Evolutionary conservation across 2,797 vertebrate species (phyloP), one percentile per base, ranked within the genome.

Genomic region (Morus bassanus): DNA sequence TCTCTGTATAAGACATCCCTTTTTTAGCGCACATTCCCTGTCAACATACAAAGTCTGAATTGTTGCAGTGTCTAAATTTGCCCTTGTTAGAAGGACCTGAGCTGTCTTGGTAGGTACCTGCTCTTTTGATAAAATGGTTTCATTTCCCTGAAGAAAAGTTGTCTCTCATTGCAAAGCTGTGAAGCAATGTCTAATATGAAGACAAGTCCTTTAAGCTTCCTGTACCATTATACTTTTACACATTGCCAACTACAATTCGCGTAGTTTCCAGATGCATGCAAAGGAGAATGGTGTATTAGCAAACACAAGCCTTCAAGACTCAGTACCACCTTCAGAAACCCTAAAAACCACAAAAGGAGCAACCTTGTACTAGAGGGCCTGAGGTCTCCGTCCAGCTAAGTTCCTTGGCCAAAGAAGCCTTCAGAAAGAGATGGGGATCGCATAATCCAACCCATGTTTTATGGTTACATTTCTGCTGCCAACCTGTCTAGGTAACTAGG

Each of bases 81-180:
- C 27, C 60, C 57, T 10, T 61, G 17, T n/a, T 43, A 30, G 67
- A 67, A 45, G n/a, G 39, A 28, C 46, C 59, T 24, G 53, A 60
- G 65, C 28, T 54, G 19, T 11, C 2, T 2, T 10, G 22, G 48
- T 30, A 35, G 60, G 46, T 33, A 28, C 31, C 24, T 24, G n/a
- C 31, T 80, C 51, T 65, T 92, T 21, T 9, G 31, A 51, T 23
- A 16, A 60, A 60, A n/a, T 0, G 4, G 17, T 19, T 88, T 35
- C 2, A 13, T 43, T 72, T 30, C 33, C 63, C 39, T 19, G 33
- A 12, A 31, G 68, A 17, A 23, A 82, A 68, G 16, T 13, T 10
- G 17, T n/a, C 5, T 41, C 33, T 24, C 35, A 4, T 4, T 60
- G 33, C 50, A 41, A 57, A 67, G 43, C 15, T 0, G 0, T 3